phyloP scores from a whole-genome alignment of 2,113 vertebrate genomes.

The Gymnogyps californianus region DNA sequence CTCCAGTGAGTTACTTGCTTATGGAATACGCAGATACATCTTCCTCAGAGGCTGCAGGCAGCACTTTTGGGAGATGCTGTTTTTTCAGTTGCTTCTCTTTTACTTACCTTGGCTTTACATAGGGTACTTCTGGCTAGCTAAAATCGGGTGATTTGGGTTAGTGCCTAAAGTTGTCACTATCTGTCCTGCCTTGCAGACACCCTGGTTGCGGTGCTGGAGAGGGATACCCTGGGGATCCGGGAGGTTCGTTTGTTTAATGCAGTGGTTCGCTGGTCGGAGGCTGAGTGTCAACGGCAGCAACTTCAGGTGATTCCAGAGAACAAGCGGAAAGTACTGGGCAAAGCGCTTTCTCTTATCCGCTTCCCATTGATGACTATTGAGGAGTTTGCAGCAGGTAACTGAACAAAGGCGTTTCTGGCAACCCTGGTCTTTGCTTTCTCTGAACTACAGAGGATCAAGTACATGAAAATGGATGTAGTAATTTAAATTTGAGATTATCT shows the following conservation, averaged over 20 bases:
- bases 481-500: background rate
- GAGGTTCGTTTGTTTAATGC: constrained; percentile 93
- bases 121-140: background rate
- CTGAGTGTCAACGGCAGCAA: constrained; percentile 93
- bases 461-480: background rate
- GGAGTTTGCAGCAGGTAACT: constrained; percentile 94
- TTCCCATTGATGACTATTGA: constrained; percentile 98
- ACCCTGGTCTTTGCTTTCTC: background rate
- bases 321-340: constrained; percentile 90
- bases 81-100: background rate
- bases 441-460: background rate
- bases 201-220: constrained; percentile 91
- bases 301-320: constrained; percentile 91
- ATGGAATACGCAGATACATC: background rate
- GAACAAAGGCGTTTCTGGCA: background rate
- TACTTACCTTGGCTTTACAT: background rate
- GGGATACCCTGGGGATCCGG: constrained; percentile 92
- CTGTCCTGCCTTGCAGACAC: constrained; percentile 80
- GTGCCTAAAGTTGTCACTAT: background rate
- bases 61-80: background rate
- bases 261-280: constrained; percentile 91
- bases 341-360: constrained; percentile 91
- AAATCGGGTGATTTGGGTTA: fast-evolving
- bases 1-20: background rate
- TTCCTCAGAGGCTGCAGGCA: background rate